These are phyloP conservation scores for Daubentonia madagascariensis DNA, from an alignment of 2,113 vertebrate species.

Conservation along the genomic window DNA sequence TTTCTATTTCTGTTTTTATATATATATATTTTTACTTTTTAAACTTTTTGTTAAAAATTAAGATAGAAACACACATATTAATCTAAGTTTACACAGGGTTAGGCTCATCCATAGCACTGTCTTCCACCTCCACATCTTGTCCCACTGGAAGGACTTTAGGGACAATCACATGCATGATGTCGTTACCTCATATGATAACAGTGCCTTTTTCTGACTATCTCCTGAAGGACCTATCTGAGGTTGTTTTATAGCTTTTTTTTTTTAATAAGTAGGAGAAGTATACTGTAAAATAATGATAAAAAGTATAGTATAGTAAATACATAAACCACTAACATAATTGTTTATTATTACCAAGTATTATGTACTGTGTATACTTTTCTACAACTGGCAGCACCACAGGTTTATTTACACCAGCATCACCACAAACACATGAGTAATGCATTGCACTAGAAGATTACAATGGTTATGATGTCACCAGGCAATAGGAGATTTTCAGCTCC, in stretches of 20 bases:
- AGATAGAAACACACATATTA: not conserved
- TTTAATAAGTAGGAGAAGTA: not conserved
- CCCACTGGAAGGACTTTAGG: not conserved
- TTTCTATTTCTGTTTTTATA: not conserved
- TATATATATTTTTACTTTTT: not conserved
- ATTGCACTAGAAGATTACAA: not conserved
- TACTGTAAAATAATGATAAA: not conserved
- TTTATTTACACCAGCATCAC: not conserved
- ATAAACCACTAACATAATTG: not conserved
- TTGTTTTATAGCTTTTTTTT: not conserved
- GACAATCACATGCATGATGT: not conserved
- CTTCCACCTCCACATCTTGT: not conserved
- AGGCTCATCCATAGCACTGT: not conserved
- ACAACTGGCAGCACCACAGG: not conserved
- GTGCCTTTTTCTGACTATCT: not conserved
- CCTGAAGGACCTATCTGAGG: not conserved
- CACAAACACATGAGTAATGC: not conserved
- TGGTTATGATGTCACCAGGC: not conserved
- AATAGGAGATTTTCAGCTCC: not conserved
- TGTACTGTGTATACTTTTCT: not conserved
- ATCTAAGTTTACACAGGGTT: not conserved
- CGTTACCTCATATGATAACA: not conserved
- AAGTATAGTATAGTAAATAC: not conserved
- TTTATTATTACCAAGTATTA: not conserved
- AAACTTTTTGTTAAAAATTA: not conserved